Conservation (phyloP, 2,797 vertebrate species). For the Myotis planiceps region DNA sequence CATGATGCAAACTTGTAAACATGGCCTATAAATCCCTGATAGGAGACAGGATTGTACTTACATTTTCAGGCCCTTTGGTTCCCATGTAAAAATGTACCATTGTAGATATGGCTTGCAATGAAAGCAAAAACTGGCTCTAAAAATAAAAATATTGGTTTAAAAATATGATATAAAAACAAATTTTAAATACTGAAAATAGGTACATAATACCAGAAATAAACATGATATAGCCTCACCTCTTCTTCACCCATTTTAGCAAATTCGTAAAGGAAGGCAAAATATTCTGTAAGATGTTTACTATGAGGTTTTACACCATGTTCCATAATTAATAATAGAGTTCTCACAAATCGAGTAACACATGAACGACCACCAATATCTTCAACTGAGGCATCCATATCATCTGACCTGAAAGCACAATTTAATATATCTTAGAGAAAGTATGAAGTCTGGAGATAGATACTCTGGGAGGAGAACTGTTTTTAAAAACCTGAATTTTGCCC, state of each 20-base stretch:
- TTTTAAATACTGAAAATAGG: not conserved
- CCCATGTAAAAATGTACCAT: slow-evolving; percentile 99
- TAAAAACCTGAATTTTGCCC: not conserved
- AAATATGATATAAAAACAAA: slow-evolving; percentile 27
- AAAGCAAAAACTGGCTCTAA: slow-evolving; percentile 98
- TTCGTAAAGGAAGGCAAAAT: slow-evolving; percentile 98
- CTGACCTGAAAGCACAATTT: slow-evolving; percentile 90
- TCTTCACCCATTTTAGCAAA: slow-evolving; percentile 99
- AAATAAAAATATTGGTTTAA: slow-evolving; percentile 62
- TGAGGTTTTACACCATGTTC: slow-evolving; percentile 99
- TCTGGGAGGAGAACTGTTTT: not conserved
- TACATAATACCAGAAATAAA: not conserved
- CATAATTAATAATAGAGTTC: slow-evolving; percentile 98
- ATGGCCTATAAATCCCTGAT: not conserved
- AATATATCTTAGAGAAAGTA: not conserved
- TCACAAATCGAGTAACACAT: slow-evolving; percentile 98
- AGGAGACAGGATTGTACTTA: slow-evolving; percentile 85
- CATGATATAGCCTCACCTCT: slow-evolving; percentile 88
- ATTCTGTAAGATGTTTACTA: slow-evolving; percentile 99
- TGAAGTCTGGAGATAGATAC: not conserved
- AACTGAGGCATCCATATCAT: slow-evolving; percentile 98
- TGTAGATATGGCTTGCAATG: slow-evolving; percentile 97
- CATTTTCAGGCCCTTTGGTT: slow-evolving; percentile 98
- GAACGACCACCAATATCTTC: slow-evolving; percentile 99
- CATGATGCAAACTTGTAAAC: not conserved